Conservation (phyloP, 2,888 invertebrate genomes). For the Seira sanloemensis region DNA sequence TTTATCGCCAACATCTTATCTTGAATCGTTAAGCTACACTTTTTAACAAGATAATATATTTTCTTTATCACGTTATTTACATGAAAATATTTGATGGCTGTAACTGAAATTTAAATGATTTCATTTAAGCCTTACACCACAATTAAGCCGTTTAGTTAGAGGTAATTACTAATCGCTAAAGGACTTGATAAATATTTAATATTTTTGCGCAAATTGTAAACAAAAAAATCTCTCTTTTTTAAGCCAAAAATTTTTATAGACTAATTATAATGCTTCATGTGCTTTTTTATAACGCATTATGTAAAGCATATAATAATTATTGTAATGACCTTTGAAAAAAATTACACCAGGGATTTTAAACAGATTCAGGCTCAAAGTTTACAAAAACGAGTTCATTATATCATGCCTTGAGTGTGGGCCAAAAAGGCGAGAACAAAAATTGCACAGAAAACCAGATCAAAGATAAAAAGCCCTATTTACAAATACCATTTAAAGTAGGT, state of each 20-base stretch:
- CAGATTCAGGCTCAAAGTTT: neutral
- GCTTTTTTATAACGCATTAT: no score
- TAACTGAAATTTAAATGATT: neutral
- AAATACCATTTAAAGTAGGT: no score
- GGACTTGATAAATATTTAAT: no score
- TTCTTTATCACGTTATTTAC: no score
- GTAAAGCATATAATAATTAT: neutral
- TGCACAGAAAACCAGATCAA: neutral
- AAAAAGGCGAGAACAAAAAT: neutral
- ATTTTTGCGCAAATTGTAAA: neutral
- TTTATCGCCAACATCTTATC: no score
- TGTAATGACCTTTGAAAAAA: slow-evolving; percentile 26
- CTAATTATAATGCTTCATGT: neutral
- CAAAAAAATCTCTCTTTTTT: neutral
- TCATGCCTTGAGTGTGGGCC: neutral
- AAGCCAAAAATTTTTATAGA: no score
- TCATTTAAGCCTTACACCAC: neutral
- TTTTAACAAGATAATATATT: no score
- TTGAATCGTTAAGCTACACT: no score
- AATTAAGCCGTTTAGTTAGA: no score
- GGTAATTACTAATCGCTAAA: no score
- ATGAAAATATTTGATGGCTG: neutral
- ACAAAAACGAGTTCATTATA: neutral
- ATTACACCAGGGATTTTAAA: neutral
- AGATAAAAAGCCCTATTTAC: neutral